These are phyloP conservation scores for Boleophthalmus pectinirostris DNA, from an alignment of 2,113 vertebrate genomes.

Conservation along the genomic window DNA sequence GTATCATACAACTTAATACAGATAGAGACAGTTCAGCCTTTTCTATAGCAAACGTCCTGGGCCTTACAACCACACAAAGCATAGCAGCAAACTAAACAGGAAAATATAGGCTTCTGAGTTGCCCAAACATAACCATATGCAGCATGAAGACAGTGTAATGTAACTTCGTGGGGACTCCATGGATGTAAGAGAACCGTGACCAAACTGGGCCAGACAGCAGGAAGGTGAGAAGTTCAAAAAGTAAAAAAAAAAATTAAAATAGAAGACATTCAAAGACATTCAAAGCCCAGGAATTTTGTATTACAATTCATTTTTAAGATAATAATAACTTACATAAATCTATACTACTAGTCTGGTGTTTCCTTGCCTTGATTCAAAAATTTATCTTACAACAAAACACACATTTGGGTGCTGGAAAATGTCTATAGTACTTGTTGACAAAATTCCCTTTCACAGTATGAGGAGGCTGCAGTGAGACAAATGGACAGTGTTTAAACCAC, in stretches of 20 bases:
- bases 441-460: conserved; percentile 18
- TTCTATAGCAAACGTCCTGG: conserved; percentile 16
- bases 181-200: conserved; percentile 33
- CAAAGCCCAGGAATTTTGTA: conserved; percentile 36
- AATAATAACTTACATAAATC: conserved; percentile 2
- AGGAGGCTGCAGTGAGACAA: conserved; percentile 33
- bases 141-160: conserved; percentile 27
- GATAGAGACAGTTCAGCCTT: conserved; percentile 20
- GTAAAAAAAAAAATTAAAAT: not conserved
- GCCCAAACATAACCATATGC: conserved; percentile 37
- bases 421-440: conserved; percentile 5
- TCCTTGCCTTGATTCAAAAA: not conserved
- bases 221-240: conserved; percentile 11
- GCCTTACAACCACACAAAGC: conserved; percentile 48
- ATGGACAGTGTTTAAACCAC: conserved; percentile 11
- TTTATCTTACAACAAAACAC: not conserved
- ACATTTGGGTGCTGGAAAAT: conserved; percentile 12
- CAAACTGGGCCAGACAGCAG: conserved; percentile 28
- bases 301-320: conserved; percentile 7
- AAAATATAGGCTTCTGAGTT: conserved; percentile 5
- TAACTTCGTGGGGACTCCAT: not conserved
- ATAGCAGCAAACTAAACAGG: conserved; percentile 15
- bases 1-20: conserved; percentile 56
- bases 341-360: not conserved
- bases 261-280: conserved; percentile 36